Evolutionary conservation across 2,797 vertebrate genomes (phyloP).

Genomic region (Coregonus ussuriensis): DNA sequence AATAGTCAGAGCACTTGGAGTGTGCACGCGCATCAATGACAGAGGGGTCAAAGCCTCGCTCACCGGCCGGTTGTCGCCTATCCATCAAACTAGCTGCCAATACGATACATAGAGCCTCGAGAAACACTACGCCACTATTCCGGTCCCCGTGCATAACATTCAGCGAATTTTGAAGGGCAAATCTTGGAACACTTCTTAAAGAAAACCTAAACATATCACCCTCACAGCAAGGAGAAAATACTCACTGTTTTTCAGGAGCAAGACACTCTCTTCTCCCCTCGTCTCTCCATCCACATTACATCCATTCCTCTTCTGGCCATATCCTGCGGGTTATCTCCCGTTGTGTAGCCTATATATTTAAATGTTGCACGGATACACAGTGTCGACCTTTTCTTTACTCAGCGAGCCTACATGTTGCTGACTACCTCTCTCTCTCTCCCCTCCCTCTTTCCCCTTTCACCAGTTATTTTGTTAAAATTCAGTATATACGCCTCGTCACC

Average conservation of each 20-base stretch:
- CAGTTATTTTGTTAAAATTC: slow-evolving; percentile 80
- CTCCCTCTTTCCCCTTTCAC: slow-evolving; percentile 35
- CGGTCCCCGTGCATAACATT: slow-evolving; percentile 14
- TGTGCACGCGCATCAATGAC: slow-evolving; percentile 78
- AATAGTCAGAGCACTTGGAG: slow-evolving; percentile 15
- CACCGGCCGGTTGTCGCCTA: slow-evolving; percentile 60
- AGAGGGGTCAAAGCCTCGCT: slow-evolving; percentile 76
- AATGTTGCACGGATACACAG: slow-evolving; percentile 47
- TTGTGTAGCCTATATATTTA: slow-evolving; percentile 6
- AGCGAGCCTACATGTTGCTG: slow-evolving; percentile 74
- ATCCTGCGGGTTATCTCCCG: slow-evolving; percentile 55
- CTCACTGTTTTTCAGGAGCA: slow-evolving; percentile 71
- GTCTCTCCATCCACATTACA: slow-evolving; percentile 63
- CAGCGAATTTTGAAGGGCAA: slow-evolving; percentile 69
- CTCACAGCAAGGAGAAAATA: slow-evolving; percentile 33
- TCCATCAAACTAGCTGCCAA: slow-evolving; percentile 38
- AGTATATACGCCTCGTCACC: slow-evolving; percentile 82
- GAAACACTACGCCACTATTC: slow-evolving; percentile 22
- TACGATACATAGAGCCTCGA: slow-evolving; percentile 38
- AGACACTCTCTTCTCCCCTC: slow-evolving; percentile 59
- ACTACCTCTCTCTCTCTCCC: slow-evolving; percentile 31
- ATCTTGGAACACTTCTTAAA: slow-evolving; percentile 56
- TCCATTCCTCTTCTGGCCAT: slow-evolving; percentile 72
- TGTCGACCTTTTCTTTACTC: slow-evolving; percentile 69
- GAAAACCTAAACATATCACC: slow-evolving; percentile 15